phyloP scores from a whole-genome alignment of 2,888 invertebrate species.

The Temnothorax unifasciatus region DNA sequence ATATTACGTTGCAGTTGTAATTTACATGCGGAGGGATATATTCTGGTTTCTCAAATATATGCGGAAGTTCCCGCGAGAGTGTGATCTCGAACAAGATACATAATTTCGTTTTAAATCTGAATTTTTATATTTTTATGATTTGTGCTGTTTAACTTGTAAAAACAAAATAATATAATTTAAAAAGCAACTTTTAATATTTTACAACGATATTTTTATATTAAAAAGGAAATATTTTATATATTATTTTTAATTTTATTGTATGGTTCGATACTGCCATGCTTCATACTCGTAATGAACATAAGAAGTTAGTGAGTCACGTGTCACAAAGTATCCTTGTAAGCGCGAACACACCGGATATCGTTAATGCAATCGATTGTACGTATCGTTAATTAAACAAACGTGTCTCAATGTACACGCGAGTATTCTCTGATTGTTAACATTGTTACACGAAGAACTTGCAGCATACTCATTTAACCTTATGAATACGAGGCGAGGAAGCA shows the following conservation, averaged over 20 bases:
- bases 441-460: constrained; percentile 64
- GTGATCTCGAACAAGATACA: background rate
- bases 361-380: background rate
- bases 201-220: background rate
- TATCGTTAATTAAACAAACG: constrained; percentile 56
- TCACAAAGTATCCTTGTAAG: background rate
- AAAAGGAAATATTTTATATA: background rate
- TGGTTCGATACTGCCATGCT: background rate
- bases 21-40: background rate
- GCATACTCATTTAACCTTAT: constrained; percentile 71
- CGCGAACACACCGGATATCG: background rate
- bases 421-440: constrained; percentile 58
- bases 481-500: constrained; percentile 54
- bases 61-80: background rate
- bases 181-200: background rate
- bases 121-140: background rate
- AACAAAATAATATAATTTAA: constrained; percentile 3
- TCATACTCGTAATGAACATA: background rate
- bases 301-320: background rate
- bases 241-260: background rate
- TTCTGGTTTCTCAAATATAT: background rate
- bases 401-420: constrained; percentile 21
- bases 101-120: background rate
- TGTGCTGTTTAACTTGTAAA: background rate
- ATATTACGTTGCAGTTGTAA: background rate